Evolutionary conservation across 1,140 invertebrate species (phyloP).

Genomic region (Drosophila burlai): DNA sequence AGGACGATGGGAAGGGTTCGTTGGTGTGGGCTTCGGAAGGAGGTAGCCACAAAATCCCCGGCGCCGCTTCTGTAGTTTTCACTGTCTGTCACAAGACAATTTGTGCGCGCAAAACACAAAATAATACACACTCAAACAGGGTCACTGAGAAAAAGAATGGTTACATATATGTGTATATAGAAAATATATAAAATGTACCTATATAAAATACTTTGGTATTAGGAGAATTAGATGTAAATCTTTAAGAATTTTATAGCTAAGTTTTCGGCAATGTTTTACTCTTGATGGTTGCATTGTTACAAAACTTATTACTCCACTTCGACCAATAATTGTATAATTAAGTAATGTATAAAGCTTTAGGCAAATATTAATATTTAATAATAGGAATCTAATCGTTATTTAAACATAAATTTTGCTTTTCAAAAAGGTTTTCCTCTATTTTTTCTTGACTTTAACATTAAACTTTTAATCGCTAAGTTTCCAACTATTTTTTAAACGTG

Average conservation of each 20-base stretch:
- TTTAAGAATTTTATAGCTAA: neutral
- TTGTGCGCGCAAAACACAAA: slow-evolving; percentile 83
- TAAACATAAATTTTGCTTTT: neutral
- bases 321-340: too few species aligned
- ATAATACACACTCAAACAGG: slow-evolving; percentile 68
- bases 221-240: too few species aligned
- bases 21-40: slow-evolving; percentile 22
- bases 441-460: neutral
- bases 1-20: neutral
- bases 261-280: too few species aligned
- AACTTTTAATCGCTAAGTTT: too few species aligned
- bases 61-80: slow-evolving; percentile 77
- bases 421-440: accelerated
- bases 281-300: too few species aligned
- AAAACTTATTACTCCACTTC: too few species aligned
- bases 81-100: slow-evolving; percentile 84
- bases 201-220: too few species aligned
- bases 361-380: neutral
- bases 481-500: slow-evolving; percentile 1
- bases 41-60: slow-evolving; percentile 41
- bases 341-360: neutral
- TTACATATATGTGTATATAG: neutral
- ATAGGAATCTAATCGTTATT: neutral
- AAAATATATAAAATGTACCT: neutral
- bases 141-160: neutral